Evolutionary conservation across 2,888 invertebrate species (phyloP).

Genomic region (Pachymerium ferrugineum): DNA sequence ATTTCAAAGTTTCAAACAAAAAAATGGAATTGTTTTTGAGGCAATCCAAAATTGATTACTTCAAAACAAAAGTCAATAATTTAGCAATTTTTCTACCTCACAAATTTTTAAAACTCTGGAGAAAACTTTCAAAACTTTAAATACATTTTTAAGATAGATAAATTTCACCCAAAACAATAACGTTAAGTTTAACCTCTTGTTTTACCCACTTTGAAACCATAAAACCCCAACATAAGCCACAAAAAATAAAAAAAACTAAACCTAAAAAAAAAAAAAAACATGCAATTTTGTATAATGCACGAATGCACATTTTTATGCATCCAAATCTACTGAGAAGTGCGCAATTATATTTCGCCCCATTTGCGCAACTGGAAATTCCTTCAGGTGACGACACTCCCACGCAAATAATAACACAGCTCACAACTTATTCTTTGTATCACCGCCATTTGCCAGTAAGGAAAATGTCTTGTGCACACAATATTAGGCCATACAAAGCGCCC

Average conservation of each 20-base stretch:
- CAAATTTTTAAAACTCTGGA: too few relatives aligned
- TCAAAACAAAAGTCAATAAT: too few relatives aligned
- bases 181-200: not conserved
- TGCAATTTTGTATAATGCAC: not conserved
- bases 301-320: not conserved
- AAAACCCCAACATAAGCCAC: too few relatives aligned
- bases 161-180: not conserved
- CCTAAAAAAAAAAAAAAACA: not conserved
- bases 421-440: slow-evolving; percentile 15
- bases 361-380: slow-evolving; percentile 14
- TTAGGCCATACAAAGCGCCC: slow-evolving; percentile 9
- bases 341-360: slow-evolving; percentile 7
- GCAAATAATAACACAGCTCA: slow-evolving; percentile 7
- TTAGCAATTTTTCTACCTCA: too few relatives aligned
- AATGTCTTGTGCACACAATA: slow-evolving; percentile 10
- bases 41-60: too few relatives aligned
- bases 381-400: slow-evolving; percentile 16
- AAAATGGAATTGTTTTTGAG: too few relatives aligned
- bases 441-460: slow-evolving; percentile 8
- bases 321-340: not conserved
- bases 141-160: too few relatives aligned
- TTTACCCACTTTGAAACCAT: too few relatives aligned
- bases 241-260: not conserved
- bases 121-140: too few relatives aligned
- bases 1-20: too few relatives aligned